These are phyloP conservation scores for Excalfactoria chinensis DNA, from an alignment of 2,113 vertebrate species.

Conservation along the genomic window DNA sequence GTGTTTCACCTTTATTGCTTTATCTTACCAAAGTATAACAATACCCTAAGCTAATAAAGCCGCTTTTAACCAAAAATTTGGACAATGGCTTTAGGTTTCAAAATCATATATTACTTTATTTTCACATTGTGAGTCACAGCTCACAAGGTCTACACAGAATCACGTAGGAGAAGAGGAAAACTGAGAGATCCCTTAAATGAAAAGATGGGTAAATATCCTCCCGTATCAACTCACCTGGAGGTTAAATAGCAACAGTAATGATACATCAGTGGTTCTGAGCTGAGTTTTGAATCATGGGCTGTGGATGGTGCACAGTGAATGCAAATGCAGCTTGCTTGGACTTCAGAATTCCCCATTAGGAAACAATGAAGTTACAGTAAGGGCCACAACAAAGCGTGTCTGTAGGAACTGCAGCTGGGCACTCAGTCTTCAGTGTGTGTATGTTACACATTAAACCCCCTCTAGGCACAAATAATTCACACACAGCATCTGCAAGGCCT, in stretches of 20 bases:
- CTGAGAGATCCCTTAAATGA: not conserved
- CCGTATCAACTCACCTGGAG: accelerated
- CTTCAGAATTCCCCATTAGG: not conserved
- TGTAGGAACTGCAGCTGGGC: not conserved
- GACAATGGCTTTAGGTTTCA: not conserved
- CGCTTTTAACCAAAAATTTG: not conserved
- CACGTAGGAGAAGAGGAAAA: not conserved
- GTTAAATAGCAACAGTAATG: not conserved
- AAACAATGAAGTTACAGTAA: not conserved
- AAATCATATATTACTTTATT: not conserved
- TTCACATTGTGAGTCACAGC: not conserved
- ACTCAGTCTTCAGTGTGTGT: not conserved
- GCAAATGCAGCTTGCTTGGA: not conserved
- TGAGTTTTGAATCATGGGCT: not conserved
- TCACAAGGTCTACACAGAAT: not conserved
- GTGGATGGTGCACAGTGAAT: not conserved
- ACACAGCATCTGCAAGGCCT: not conserved
- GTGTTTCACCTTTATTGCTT: not conserved
- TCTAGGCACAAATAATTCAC: not conserved
- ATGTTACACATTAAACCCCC: not conserved
- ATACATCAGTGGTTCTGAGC: not conserved
- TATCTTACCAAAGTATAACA: not conserved
- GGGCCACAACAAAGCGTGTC: not conserved
- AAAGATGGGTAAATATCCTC: not conserved
- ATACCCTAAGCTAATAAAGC: not conserved